phyloP scores from a whole-genome alignment of 37 sponge, comb jelly and placozoan genomes.

The Tethya wilhelma region DNA sequence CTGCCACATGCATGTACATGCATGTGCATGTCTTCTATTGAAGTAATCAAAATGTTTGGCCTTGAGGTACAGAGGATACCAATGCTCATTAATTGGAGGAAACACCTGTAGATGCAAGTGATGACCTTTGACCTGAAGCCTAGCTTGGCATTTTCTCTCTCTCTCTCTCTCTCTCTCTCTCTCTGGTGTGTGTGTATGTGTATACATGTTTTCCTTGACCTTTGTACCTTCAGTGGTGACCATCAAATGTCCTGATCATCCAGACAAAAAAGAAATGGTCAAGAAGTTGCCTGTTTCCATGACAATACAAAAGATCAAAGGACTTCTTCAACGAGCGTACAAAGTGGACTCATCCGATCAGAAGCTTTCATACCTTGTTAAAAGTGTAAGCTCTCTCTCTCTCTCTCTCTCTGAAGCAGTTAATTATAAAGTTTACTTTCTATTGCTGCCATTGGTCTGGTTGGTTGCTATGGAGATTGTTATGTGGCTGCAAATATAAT shows the following conservation, averaged over 20 bases:
- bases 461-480: not conserved
- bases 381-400: conserved; percentile 21
- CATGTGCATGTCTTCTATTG: too few relatives aligned
- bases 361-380: conserved; percentile 61
- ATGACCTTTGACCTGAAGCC: too few relatives aligned
- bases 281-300: conserved; percentile 88
- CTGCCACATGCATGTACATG: too few relatives aligned
- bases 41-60: too few relatives aligned
- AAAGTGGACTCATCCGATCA: conserved; percentile 76
- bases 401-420: too few relatives aligned
- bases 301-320: conserved; percentile 91
- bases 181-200: too few relatives aligned
- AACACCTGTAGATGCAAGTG: too few relatives aligned
- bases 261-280: conserved; percentile 30
- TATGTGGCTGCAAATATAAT: not conserved
- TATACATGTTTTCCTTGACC: not conserved
- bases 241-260: conserved; percentile 61
- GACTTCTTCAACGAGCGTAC: conserved; percentile 75
- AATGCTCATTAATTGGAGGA: too few relatives aligned
- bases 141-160: not conserved
- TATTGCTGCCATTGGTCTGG: too few relatives aligned
- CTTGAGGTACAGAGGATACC: too few relatives aligned
- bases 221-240: conserved; percentile 45
- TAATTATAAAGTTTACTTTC: too few relatives aligned
- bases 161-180: conserved; percentile 16